A percentile compares a stretch with the other conserved stretches of the same genome.
Evolutionary conservation across 2,888 invertebrate species (phyloP).

Genomic region (Melanostoma scalare): DNA sequence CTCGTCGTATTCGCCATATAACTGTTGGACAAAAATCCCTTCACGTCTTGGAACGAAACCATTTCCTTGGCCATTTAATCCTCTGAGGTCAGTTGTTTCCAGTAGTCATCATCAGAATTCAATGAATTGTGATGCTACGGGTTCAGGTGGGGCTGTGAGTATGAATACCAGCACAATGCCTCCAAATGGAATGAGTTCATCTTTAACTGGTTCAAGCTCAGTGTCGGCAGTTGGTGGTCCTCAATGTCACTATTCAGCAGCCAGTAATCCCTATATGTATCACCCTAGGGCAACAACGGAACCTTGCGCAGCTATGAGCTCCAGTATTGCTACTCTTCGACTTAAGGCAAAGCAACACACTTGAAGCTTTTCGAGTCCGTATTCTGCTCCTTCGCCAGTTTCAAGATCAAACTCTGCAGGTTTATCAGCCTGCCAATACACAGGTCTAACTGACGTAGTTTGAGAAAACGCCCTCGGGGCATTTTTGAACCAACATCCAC

Average conservation of each 20-base stretch:
- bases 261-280: slow-evolving; percentile 95
- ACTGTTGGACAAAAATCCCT: slow-evolving; percentile 98
- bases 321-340: slow-evolving; percentile 94
- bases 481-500: slow-evolving; percentile 84
- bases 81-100: slow-evolving; percentile 90
- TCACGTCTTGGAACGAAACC: slow-evolving; percentile 95
- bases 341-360: slow-evolving; percentile 97
- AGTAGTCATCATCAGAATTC: slow-evolving; percentile 91
- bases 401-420: slow-evolving; percentile 88
- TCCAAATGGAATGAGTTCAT: slow-evolving; percentile 86
- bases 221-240: slow-evolving; percentile 83
- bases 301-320: slow-evolving; percentile 87
- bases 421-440: slow-evolving; percentile 90
- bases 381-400: slow-evolving; percentile 85
- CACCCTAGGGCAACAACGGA: slow-evolving; percentile 87
- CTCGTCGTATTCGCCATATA: slow-evolving; percentile 93
- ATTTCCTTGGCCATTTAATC: slow-evolving; percentile 96
- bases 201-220: slow-evolving; percentile 84
- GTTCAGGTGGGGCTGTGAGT: slow-evolving; percentile 86
- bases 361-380: slow-evolving; percentile 88
- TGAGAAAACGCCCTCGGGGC: slow-evolving; percentile 88
- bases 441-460: slow-evolving; percentile 88
- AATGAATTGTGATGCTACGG: slow-evolving; percentile 89
- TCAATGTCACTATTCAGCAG: slow-evolving; percentile 94
- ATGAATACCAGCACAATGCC: slow-evolving; percentile 88